phyloP scores from a whole-genome alignment of 2,113 vertebrate species.

The Lepus timidus region DNA sequence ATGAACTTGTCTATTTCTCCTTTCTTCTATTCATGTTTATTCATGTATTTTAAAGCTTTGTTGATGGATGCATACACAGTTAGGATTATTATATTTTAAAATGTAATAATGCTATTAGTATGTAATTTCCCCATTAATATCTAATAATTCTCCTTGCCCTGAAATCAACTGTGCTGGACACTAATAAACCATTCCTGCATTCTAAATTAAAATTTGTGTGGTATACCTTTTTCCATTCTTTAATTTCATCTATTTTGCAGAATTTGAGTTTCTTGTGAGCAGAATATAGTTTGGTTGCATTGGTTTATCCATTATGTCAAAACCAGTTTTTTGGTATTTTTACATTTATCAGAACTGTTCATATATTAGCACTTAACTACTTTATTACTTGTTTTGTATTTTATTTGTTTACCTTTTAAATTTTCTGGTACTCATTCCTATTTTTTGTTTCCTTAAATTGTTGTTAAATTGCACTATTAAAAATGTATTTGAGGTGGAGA shows the following conservation, averaged over 20 bases:
- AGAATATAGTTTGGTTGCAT: neutral
- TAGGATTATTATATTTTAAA: neutral
- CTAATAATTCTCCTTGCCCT: neutral
- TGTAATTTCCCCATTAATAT: neutral
- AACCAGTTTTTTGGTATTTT: neutral
- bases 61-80: neutral
- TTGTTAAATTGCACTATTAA: too few species aligned
- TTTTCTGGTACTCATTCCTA: neutral
- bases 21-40: neutral
- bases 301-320: neutral
- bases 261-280: neutral
- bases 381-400: neutral
- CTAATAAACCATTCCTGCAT: neutral
- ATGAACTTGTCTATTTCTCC: neutral
- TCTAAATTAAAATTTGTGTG: neutral
- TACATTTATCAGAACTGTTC: neutral
- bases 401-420: neutral
- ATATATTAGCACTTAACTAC: neutral
- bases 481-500: too few species aligned
- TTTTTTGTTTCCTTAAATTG: too few species aligned
- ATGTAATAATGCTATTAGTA: neutral
- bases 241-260: neutral
- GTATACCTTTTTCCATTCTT: neutral
- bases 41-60: neutral
- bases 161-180: neutral